phyloP scores from a whole-genome alignment of 2,888 invertebrate genomes.

The Polymixis lichenea region DNA sequence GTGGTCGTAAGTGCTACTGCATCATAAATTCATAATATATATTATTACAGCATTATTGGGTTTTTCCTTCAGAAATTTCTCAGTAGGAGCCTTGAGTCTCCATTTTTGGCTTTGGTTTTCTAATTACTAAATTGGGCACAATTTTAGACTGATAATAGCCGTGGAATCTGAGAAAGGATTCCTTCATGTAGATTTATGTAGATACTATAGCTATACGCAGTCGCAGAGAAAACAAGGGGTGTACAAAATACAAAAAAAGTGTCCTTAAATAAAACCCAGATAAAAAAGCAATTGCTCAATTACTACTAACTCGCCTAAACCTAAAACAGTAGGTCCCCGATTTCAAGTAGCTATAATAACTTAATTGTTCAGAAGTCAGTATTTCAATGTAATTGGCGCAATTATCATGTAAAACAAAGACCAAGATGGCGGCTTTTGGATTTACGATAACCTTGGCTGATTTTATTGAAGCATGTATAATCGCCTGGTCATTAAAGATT shows the following conservation, averaged over 20 bases:
- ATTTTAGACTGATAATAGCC: no score
- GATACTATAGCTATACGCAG: background rate
- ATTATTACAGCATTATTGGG: background rate
- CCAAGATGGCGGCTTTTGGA: slow-evolving; percentile 23
- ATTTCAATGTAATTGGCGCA: slow-evolving; percentile 28
- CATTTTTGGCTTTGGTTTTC: no score
- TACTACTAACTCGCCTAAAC: background rate
- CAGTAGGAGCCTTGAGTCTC: background rate
- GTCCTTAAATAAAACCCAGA: background rate
- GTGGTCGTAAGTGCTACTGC: background rate
- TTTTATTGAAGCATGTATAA: slow-evolving; percentile 26
- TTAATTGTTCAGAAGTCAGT: slow-evolving; percentile 26
- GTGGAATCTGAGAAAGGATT: no score
- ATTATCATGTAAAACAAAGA: slow-evolving; percentile 40
- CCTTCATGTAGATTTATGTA: no score
- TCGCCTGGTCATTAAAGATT: slow-evolving; percentile 25
- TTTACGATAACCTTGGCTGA: slow-evolving; percentile 21
- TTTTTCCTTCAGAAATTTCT: background rate
- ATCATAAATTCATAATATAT: no score
- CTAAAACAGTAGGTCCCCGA: slow-evolving; percentile 10
- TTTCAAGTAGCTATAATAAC: slow-evolving; percentile 7
- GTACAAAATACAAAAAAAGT: background rate
- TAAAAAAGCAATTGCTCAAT: slow-evolving; percentile 7
- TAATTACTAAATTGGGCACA: no score
- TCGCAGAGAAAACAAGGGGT: background rate